Evolutionary conservation across 2,113 vertebrate genomes (phyloP).

Genomic region (Aythya baeri): DNA sequence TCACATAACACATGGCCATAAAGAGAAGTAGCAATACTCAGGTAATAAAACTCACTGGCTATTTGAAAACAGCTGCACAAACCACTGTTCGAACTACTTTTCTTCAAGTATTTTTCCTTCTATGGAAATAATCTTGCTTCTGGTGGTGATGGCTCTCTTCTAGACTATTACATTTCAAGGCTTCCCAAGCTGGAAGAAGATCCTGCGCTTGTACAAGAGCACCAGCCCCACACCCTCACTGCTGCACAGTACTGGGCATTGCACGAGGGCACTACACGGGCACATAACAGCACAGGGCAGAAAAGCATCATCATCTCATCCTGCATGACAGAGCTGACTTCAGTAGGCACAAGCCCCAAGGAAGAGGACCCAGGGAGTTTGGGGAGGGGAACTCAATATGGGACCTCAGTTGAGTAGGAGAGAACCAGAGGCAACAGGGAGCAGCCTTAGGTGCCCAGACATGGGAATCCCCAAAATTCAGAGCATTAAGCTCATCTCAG

Average conservation of each 20-base stretch:
- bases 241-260: not conserved
- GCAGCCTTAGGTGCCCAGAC: not conserved
- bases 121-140: conserved; percentile 14
- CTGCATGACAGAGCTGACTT: not conserved
- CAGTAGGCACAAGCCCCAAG: not conserved
- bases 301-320: not conserved
- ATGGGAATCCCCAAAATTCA: not conserved
- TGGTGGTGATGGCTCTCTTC: not conserved
- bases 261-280: fast-evolving
- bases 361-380: not conserved
- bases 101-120: conserved; percentile 31
- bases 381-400: not conserved
- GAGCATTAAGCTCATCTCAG: fast-evolving
- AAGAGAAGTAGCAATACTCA: not conserved
- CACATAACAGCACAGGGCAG: not conserved
- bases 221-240: not conserved
- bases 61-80: conserved; percentile 12
- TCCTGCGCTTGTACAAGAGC: not conserved
- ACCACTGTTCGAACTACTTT: not conserved
- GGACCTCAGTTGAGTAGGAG: not conserved
- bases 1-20: not conserved
- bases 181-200: not conserved
- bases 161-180: not conserved
- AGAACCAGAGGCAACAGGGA: fast-evolving
- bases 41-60: not conserved